phyloP scores from a whole-genome alignment of 2,797 vertebrate genomes.

The Emys orbicularis region DNA sequence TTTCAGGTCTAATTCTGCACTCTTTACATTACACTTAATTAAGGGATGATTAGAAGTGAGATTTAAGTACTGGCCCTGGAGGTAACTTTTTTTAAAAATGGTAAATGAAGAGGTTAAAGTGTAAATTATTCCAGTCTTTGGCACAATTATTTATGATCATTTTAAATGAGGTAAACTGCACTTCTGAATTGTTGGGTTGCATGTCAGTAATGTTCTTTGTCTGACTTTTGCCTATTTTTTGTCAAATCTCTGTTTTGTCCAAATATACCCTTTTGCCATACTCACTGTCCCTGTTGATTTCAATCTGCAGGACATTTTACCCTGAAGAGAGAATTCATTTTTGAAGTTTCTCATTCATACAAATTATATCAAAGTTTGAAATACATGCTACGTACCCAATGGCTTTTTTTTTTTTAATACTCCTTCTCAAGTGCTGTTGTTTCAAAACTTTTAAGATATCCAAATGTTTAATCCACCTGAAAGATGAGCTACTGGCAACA shows the following conservation, averaged over 20 bases:
- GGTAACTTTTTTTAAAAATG: conserved; percentile 6
- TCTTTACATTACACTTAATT: conserved; percentile 5
- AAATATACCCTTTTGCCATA: neutral
- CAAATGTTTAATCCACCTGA: neutral
- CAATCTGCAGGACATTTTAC: conserved; percentile 15
- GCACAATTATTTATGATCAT: conserved; percentile 54
- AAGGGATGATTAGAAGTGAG: neutral
- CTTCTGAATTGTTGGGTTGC: neutral
- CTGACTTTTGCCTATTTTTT: neutral
- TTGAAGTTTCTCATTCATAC: conserved; percentile 38
- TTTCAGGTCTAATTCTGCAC: neutral
- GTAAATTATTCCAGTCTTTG: conserved; percentile 66
- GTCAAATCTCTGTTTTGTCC: neutral
- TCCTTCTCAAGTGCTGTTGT: neutral
- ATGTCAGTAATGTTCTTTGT: neutral
- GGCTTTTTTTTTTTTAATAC: conserved; percentile 15
- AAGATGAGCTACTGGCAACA: neutral
- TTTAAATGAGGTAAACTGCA: conserved; percentile 31
- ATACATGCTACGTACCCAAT: neutral
- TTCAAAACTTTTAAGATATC: neutral
- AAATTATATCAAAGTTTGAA: conserved; percentile 11
- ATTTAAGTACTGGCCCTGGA: neutral
- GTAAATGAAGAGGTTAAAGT: conserved; percentile 35
- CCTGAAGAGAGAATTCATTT: conserved; percentile 8
- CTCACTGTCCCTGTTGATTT: neutral